These are phyloP conservation scores for Azorinus chamasolen DNA, from an alignment of 2,888 invertebrate species.

Conservation along the genomic window DNA sequence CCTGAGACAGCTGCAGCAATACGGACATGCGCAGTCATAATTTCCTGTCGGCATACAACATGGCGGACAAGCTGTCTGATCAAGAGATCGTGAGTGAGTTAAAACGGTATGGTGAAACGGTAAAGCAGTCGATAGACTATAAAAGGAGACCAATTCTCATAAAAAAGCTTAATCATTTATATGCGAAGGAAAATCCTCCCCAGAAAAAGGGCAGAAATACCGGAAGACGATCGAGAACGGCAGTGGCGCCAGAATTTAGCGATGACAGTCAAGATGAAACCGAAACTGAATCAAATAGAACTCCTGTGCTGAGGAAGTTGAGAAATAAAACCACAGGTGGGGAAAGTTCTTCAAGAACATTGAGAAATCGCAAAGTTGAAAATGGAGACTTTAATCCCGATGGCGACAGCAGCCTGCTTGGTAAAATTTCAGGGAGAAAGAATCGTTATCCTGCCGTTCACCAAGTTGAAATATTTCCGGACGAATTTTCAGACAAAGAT, in stretches of 20 bases:
- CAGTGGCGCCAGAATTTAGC: constrained; percentile 62
- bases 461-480: constrained; percentile 54
- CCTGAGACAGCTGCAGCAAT: too few species aligned
- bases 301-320: neutral
- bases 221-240: constrained; percentile 43
- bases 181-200: constrained; percentile 70
- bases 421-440: neutral
- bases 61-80: constrained; percentile 80
- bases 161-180: constrained; percentile 80
- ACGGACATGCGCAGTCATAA: neutral
- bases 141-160: constrained; percentile 75
- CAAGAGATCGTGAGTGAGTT: constrained; percentile 73
- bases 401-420: neutral
- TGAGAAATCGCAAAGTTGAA: constrained; percentile 22
- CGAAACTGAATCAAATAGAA: constrained; percentile 31
- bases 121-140: constrained; percentile 74
- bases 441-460: neutral
- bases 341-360: too few species aligned
- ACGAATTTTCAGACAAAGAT: constrained; percentile 76
- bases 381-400: constrained; percentile 6
- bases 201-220: constrained; percentile 45
- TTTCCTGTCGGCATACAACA: constrained; percentile 56
- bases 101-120: constrained; percentile 74
- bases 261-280: constrained; percentile 68
- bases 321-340: neutral